Evolutionary conservation across 2,888 invertebrate species (phyloP), one percentile per base, ranked within the genome.

Genomic region (Drosophila neonasuta): DNA sequence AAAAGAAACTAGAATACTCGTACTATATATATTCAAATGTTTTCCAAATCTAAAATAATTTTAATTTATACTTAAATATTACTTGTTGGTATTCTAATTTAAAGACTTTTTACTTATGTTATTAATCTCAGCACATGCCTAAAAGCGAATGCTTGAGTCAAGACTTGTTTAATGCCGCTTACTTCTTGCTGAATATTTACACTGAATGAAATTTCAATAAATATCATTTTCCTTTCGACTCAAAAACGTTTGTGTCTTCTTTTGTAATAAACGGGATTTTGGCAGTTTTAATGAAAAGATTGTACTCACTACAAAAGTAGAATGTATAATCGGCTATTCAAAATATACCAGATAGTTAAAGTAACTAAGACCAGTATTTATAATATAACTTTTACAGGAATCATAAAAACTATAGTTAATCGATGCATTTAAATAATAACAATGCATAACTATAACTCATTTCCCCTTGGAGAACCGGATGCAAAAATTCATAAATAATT

Each of bases 1-100:
- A 24, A 4, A 24, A 24, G 6, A 24, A 41, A 56, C 45, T 32
- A 49, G 56, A 36, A 20, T 30, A 45, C 6, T 45, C 7, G 8
- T 9, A 34, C 39, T 34, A 20, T 34, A 29, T 29, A 17, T 29
- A 17, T 45, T 56, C 76, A 66, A 75, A 66, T 62, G 70, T 74
- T 70, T 73, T 58, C 29, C 49, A 46, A 34, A 32, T 45, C 9
- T 52, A 32, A 45, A 8, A 13, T 58, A 49, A 5, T 60, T 44
- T 45, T 20, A 51, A 59, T 59, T 34, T 24, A n/a, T 15, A 58
- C 30, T 20, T 7, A 50, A 50, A 10, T 32, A 11, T 34, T 29
- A 41, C 36, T 56, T 46, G 24, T 46, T 45, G 32, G 55, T 45
- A 45, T 34, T 55, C 10, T 34, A 34, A 13, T 45, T 46, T 6